Percentiles rank a stretch among this genome's conserved stretches.
These are phyloP conservation scores for Tuberolachnus salignus DNA, from an alignment of 2,888 invertebrate genomes.

Conservation along the genomic window DNA sequence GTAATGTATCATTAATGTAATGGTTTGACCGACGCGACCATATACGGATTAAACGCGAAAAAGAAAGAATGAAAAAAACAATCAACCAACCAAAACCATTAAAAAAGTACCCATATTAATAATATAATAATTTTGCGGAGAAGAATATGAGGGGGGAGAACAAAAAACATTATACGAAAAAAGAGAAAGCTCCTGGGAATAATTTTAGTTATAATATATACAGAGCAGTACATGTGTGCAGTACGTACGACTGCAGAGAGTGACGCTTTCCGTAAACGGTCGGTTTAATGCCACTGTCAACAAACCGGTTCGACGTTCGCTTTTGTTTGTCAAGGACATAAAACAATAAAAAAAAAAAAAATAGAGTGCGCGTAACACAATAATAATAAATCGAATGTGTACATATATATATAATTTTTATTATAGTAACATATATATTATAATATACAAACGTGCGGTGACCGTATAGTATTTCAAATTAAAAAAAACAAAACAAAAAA, in stretches of 20 bases:
- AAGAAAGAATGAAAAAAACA: too few relatives aligned
- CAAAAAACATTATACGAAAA: constrained; percentile 37
- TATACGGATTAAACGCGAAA: too few relatives aligned
- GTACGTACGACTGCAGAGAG: constrained; percentile 28
- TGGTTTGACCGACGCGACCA: too few relatives aligned
- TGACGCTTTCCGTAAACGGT: constrained; percentile 57
- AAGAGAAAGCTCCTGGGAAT: constrained; percentile 40
- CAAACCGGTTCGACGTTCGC: constrained; percentile 56
- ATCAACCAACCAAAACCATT: too few relatives aligned
- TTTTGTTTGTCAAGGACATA: constrained; percentile 56
- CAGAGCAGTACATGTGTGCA: constrained; percentile 15
- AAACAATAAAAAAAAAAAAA: constrained; percentile 25
- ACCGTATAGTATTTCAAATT: too few relatives aligned
- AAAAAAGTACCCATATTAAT: too few relatives aligned
- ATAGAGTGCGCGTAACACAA: constrained; percentile 7
- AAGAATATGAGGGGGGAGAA: too few relatives aligned
- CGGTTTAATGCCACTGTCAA: constrained; percentile 56
- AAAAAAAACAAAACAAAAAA: too few relatives aligned
- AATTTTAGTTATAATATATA: not conserved
- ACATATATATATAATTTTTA: too few relatives aligned
- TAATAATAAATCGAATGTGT: not conserved
- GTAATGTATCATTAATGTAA: too few relatives aligned
- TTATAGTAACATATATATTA: too few relatives aligned
- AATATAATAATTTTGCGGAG: constrained; percentile 18
- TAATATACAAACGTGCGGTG: too few relatives aligned